Evolutionary conservation across 2,888 invertebrate species (phyloP).

Genomic region (Mechanitis messenoides): DNA sequence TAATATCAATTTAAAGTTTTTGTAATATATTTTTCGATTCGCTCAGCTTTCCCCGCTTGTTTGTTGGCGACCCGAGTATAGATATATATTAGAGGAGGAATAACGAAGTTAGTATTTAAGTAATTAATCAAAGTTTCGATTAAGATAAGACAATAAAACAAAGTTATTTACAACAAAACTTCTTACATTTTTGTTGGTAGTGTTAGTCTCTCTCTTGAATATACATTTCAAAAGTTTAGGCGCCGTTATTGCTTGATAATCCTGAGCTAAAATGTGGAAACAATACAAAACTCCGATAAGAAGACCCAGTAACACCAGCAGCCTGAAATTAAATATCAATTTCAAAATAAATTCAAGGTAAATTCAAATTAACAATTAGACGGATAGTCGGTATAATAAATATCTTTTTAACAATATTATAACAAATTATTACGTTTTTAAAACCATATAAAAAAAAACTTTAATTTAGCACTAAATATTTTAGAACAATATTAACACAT

Average conservation of each 20-base stretch:
- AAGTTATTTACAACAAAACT: constrained; percentile 2
- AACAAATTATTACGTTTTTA: no score
- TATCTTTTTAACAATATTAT: neutral
- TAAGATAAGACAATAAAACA: no score
- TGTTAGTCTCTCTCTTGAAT: constrained; percentile 55
- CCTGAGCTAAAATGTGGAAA: constrained; percentile 60
- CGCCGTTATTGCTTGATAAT: constrained; percentile 60
- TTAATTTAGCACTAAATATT: no score
- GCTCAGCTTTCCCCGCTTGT: no score
- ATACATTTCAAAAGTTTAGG: constrained; percentile 48
- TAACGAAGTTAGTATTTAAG: no score
- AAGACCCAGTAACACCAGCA: constrained; percentile 56
- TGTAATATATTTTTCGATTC: no score
- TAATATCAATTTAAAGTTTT: no score
- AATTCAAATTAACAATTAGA: neutral
- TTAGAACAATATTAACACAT: no score
- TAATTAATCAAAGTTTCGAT: no score
- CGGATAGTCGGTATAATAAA: neutral
- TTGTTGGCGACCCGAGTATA: no score
- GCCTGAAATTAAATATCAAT: constrained; percentile 39
- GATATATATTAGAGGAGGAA: no score
- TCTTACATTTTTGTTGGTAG: constrained; percentile 33
- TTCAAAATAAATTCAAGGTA: neutral
- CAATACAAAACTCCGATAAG: constrained; percentile 61
- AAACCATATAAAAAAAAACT: no score